Evolutionary conservation across 2,113 vertebrate species (phyloP).

Genomic region (Chaenocephalus aceratus): DNA sequence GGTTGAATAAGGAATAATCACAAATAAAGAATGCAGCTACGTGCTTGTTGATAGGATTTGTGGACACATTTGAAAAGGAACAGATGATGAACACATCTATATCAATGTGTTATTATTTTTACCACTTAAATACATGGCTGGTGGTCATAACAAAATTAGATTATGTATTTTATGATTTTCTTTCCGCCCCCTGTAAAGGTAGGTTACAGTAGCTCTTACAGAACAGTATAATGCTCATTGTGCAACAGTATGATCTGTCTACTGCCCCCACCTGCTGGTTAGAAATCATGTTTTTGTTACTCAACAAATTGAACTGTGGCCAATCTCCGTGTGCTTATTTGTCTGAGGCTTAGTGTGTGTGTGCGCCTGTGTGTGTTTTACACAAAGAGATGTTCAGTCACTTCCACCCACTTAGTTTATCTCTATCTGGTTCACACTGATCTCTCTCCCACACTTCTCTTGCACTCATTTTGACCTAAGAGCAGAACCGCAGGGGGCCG

Average conservation of each 20-base stretch:
- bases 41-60: background rate
- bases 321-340: constrained; percentile 56
- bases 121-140: background rate
- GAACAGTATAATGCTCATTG: constrained; percentile 38
- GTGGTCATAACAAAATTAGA: background rate
- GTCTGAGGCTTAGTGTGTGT: constrained; percentile 35
- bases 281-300: constrained; percentile 71
- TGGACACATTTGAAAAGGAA: background rate
- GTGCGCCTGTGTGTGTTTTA: too few species aligned
- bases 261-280: constrained; percentile 85
- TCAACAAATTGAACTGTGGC: constrained; percentile 71
- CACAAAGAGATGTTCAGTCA: too few species aligned
- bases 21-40: background rate
- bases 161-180: constrained; percentile 26
- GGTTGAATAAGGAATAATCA: background rate
- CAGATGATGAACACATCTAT: background rate
- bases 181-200: constrained; percentile 13
- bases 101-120: background rate
- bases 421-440: constrained; percentile 57
- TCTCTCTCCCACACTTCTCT: constrained; percentile 72
- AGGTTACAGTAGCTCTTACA: constrained; percentile 29
- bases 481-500: constrained; percentile 31
- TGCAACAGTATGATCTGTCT: constrained; percentile 67
- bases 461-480: constrained; percentile 53
- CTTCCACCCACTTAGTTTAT: too few species aligned